Evolutionary conservation across 2,888 invertebrate species (phyloP), one percentile per base, ranked within the genome.

Genomic region (Acanthosepion esculentum): DNA sequence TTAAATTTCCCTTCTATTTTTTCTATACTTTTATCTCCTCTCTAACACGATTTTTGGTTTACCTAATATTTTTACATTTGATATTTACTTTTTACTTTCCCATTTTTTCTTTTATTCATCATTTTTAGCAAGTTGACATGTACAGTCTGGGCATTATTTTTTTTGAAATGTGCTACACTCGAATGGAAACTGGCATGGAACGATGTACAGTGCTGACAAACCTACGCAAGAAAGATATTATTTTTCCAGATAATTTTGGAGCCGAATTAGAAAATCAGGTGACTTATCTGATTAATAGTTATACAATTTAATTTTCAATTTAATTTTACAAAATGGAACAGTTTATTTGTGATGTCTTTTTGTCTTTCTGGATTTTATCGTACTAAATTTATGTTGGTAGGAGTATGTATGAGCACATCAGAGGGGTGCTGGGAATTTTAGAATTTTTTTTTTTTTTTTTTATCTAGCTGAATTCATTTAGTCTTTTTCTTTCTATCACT

Each of bases 111-210:
- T 92, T 92, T 59, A 94, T 94, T 94, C 91, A 64, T 94, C 95
- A 95, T 95, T 23, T 94, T 48, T 97, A 99, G 98, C 98, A 98
- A 97, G 98, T 98, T 64, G 99, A 99, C 97, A 98, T 99, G 96
- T 99, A 98, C 97, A 98, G 98, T 2, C 97, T 99, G 94, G 99
- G 99, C 8, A 98, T 99, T 91, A 99, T 99, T 95, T 98, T 99
- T 95, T 99, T 98, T 96, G 98, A 98, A 98, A 99, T 99, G 99
- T 99, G 98, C 96, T 98, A 99, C 97, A 98, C 98, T 33, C 98
- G 99, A 0, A 98, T 99, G 93, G 98, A 98, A 0, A 99, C 99
- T 0, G 98, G 98, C 91, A 99, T 99, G 99, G 99, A 99, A 97
- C 98, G 99, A 95, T 98, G 98, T 41, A 98, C 98, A 96, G 98